Evolutionary conservation across 2,797 vertebrate species (phyloP), one percentile per base, ranked within the genome.

Genomic region (Tokudaia muenninki): DNA sequence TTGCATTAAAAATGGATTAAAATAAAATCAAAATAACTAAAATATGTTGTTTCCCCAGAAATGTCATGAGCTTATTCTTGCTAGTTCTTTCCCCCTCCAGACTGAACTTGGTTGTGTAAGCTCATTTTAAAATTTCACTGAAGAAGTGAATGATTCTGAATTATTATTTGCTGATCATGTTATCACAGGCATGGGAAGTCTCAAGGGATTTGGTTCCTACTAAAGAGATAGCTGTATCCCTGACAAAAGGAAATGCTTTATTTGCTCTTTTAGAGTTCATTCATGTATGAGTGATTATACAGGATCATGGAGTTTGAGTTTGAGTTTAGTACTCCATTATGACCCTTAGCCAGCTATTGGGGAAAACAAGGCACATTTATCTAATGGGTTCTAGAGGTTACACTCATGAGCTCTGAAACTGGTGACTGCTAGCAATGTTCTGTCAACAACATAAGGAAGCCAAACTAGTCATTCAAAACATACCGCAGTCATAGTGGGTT

Each of bases 381-480:
- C 31, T 50, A 59, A 16, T n/a, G 7, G 3, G 8, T 74, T 19
- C 31, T 50, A 50, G 47, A 50, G 77, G 14, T 86, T 50, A 61
- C 2, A 78, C 59, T 72, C 26, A 41, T 26, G 29, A 44, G n/a
- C 44, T 92, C 31, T 31, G 19, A 78, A 17, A 63, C 44, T 72
- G 17, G 63, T 63, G 87, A 50, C 50, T 55, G 52, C 81, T 81
- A 95, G 72, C n/a, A 44, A 3, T 29, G 50, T 55, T 47, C 95
- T 96, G 44, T 78, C 83, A 88, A 81, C 17, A 77, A 57, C 63
- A 44, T 44, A 72, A 91, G 89, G 34, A 74, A 78, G 10, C 63
- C 22, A 37, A 77, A 72, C 63, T 34, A 81, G 29, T 90, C 44
- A 72, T 52, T 44, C 31, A 57, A 87, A 95, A 34, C 90, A 67